Conservation (phyloP, 1,140 invertebrate species). For the Bombus soroeensis region DNA sequence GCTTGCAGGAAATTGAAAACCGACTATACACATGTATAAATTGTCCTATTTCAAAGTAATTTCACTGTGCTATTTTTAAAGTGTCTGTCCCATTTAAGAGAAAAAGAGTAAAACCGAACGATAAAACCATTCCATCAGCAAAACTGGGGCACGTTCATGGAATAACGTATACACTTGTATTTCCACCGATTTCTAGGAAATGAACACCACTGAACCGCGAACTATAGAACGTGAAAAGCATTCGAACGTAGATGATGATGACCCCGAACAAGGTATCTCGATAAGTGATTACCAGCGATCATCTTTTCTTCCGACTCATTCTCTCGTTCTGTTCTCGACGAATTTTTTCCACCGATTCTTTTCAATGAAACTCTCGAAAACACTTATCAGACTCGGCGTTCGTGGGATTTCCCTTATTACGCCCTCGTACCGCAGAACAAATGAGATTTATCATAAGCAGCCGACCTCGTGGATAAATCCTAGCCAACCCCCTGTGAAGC, state of each 20-base stretch:
- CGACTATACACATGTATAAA: too few relatives aligned
- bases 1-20: neutral
- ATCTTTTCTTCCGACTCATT: neutral
- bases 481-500: too few relatives aligned
- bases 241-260: neutral
- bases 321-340: neutral
- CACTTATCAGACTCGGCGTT: neutral
- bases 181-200: neutral
- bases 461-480: neutral
- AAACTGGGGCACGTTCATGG: neutral
- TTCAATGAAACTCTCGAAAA: neutral
- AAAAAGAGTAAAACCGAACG: neutral
- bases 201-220: neutral
- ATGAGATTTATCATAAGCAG: conserved; percentile 45
- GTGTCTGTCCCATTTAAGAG: too few relatives aligned
- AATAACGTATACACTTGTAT: neutral
- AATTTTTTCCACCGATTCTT: neutral
- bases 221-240: neutral
- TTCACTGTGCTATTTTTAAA: neutral
- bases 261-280: neutral
- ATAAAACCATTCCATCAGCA: neutral
- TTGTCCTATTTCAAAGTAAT: neutral
- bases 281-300: neutral
- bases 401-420: conserved; percentile 26
- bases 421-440: conserved; percentile 1